phyloP scores from a whole-genome alignment of 2,797 vertebrate species.

The Macroramphosus scolopax region DNA sequence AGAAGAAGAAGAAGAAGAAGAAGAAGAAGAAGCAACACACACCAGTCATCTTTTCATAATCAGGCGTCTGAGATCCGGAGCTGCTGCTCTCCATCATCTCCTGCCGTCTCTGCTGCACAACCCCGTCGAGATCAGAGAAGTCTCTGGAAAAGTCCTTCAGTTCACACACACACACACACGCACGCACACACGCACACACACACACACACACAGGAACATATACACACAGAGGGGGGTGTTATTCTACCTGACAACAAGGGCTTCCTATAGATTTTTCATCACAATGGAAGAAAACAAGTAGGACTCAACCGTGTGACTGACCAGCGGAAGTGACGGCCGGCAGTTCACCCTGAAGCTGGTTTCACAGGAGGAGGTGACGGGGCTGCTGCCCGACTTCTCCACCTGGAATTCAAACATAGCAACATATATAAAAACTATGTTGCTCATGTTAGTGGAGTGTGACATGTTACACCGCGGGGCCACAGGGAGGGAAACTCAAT shows the following conservation, averaged over 20 bases:
- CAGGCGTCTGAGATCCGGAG: conserved; percentile 90
- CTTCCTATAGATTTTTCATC: conserved; percentile 14
- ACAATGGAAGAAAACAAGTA: conserved; percentile 25
- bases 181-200: conserved; percentile 5
- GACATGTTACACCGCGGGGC: too few relatives aligned
- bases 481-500: too few relatives aligned
- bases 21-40: too few relatives aligned
- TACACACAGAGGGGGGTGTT: background rate
- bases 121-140: conserved; percentile 85
- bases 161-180: conserved; percentile 7
- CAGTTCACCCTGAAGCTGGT: conserved; percentile 81
- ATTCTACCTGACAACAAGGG: too few relatives aligned
- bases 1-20: too few relatives aligned
- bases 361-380: conserved; percentile 80
- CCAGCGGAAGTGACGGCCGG: conserved; percentile 84
- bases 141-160: conserved; percentile 83
- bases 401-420: conserved; percentile 70
- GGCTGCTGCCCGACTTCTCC: conserved; percentile 79
- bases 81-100: conserved; percentile 90
- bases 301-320: conserved; percentile 60
- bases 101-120: conserved; percentile 78
- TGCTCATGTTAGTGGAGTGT: too few relatives aligned
- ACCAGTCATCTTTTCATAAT: conserved; percentile 87
- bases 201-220: conserved; percentile 1
- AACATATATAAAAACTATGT: too few relatives aligned